phyloP scores from a whole-genome alignment of 2,113 vertebrate species.

The Pristiophorus japonicus region DNA sequence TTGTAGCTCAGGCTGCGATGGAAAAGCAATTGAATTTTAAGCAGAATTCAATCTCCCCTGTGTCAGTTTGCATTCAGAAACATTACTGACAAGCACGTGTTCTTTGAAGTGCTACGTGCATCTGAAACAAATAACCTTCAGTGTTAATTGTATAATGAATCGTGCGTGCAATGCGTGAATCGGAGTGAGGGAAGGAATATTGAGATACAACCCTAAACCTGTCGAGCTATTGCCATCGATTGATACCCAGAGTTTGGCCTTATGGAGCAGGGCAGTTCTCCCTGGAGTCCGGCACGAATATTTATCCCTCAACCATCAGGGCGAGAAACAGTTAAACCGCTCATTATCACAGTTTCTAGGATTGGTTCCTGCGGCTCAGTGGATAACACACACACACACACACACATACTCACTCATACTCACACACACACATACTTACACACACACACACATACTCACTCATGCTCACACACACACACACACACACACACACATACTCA shows the following conservation, averaged over 20 bases:
- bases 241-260: background rate
- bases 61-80: background rate
- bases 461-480: no score
- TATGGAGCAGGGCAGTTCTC: background rate
- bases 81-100: background rate
- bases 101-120: background rate
- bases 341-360: no score
- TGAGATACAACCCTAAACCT: background rate
- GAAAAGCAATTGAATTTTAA: constrained; percentile 25
- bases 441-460: no score
- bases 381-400: no score
- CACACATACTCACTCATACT: no score
- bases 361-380: no score
- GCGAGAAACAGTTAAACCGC: background rate
- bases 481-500: no score
- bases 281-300: background rate
- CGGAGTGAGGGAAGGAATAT: background rate
- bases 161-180: background rate
- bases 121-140: background rate
- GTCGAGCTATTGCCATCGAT: background rate
- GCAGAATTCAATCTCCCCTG: background rate
- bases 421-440: no score
- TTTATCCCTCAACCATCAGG: background rate
- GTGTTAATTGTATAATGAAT: background rate
- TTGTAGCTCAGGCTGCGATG: background rate